phyloP scores from a whole-genome alignment of 2,113 vertebrate genomes.

The Scomber scombrus region DNA sequence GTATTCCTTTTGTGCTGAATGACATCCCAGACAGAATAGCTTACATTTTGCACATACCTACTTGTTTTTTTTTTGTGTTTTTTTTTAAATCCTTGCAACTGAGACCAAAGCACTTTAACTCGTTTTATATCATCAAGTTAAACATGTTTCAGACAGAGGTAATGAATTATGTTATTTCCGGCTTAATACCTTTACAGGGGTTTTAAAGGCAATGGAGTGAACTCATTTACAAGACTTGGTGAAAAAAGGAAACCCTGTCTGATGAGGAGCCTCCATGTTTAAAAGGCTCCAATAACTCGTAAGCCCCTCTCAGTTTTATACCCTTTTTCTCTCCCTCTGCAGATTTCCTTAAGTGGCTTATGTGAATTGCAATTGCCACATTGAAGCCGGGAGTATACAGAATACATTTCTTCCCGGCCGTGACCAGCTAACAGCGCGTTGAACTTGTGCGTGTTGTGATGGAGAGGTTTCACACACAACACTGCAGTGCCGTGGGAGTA shows the following conservation, averaged over 20 bases:
- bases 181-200: conserved; percentile 73
- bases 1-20: conserved; percentile 67
- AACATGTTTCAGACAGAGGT: conserved; percentile 65
- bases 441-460: conserved; percentile 61
- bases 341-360: conserved; percentile 82
- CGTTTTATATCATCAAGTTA: conserved; percentile 59
- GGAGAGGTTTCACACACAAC: conserved; percentile 71
- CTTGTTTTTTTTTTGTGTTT: conserved; percentile 5
- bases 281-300: conserved; percentile 75
- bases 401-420: conserved; percentile 62
- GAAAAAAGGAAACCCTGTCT: conserved; percentile 42
- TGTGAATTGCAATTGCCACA: conserved; percentile 78
- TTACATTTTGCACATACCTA: conserved; percentile 58
- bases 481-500: conserved; percentile 57
- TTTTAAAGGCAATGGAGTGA: conserved; percentile 72
- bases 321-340: conserved; percentile 59
- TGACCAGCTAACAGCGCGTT: conserved; percentile 69
- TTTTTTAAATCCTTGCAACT: conserved; percentile 38
- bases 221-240: conserved; percentile 69
- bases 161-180: conserved; percentile 79
- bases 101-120: conserved; percentile 64
- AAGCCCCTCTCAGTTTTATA: conserved; percentile 71
- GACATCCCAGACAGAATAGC: conserved; percentile 60
- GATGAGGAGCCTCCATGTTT: conserved; percentile 56
- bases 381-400: conserved; percentile 52